Conservation (phyloP, 2,888 invertebrate species). For the Drosophila bunnanda region DNA sequence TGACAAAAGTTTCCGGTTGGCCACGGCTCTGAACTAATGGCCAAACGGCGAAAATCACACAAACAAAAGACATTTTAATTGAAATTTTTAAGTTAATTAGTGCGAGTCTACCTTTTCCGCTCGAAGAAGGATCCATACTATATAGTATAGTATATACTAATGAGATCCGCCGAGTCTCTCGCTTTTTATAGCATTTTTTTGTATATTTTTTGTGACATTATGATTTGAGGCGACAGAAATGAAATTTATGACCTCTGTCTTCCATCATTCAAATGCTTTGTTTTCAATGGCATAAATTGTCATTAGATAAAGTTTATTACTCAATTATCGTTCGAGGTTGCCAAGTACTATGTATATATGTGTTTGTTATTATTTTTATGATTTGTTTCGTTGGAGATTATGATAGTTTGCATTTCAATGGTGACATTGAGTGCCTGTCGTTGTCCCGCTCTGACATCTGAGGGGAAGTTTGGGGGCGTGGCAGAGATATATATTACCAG, state of each 20-base stretch:
- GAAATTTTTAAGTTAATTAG: conserved; percentile 82
- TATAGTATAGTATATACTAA: conserved; percentile 42
- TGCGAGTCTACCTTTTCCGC: conserved; percentile 53
- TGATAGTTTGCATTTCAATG: conserved; percentile 61
- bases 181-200: conserved; percentile 49
- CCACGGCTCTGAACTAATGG: conserved; percentile 74
- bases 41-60: conserved; percentile 72
- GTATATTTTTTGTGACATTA: too few species aligned
- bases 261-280: conserved; percentile 48
- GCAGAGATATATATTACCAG: conserved; percentile 7
- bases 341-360: conserved; percentile 44
- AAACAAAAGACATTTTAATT: conserved; percentile 80
- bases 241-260: conserved; percentile 58
- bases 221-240: conserved; percentile 69
- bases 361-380: background rate
- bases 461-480: conserved; percentile 30
- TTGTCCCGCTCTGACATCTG: conserved; percentile 17
- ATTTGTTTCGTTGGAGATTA: conserved; percentile 51
- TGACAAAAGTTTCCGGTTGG: conserved; percentile 82
- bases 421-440: conserved; percentile 62
- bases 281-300: conserved; percentile 75
- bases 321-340: conserved; percentile 77
- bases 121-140: conserved; percentile 27
- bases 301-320: conserved; percentile 79
- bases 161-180: conserved; percentile 59